These are phyloP conservation scores for Sebastes iracundus DNA, from an alignment of 2,797 vertebrate species.

Conservation along the genomic window DNA sequence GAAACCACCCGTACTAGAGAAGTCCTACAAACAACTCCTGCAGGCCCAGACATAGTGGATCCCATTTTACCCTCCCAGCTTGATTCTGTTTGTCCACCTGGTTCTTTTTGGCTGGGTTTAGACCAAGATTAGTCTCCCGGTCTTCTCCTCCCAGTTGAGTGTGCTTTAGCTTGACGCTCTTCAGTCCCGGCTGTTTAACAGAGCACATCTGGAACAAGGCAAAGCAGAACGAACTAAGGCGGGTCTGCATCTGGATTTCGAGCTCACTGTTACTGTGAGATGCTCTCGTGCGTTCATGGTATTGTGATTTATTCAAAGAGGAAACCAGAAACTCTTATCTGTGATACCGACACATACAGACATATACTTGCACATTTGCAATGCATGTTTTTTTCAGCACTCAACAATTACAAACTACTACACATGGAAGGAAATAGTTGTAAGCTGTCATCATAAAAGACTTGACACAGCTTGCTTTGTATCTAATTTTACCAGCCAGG, in stretches of 20 bases:
- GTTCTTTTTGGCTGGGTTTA: conserved; percentile 60
- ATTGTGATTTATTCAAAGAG: conserved; percentile 48
- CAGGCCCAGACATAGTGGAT: conserved; percentile 62
- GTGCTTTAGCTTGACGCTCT: conserved; percentile 27
- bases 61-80: conserved; percentile 38
- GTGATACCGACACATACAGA: conserved; percentile 11
- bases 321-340: conserved; percentile 30
- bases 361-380: conserved; percentile 11
- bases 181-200: conserved; percentile 30
- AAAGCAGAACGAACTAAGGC: conserved; percentile 41
- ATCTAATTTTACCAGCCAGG: not conserved
- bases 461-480: not conserved
- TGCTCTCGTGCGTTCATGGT: conserved; percentile 36
- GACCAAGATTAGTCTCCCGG: conserved; percentile 19
- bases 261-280: conserved; percentile 36
- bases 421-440: not conserved
- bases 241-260: conserved; percentile 41
- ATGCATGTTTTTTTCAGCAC: not conserved
- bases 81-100: conserved; percentile 77
- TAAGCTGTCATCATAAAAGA: conserved; percentile 15
- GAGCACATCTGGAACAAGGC: conserved; percentile 75
- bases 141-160: conserved; percentile 35
- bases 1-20: conserved; percentile 52
- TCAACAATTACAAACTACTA: not conserved
- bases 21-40: conserved; percentile 64